A percentile compares a stretch with the other conserved stretches of the same genome.
phyloP scores from a whole-genome alignment of 2,888 invertebrate species.

The Pseudococcus viburni region DNA sequence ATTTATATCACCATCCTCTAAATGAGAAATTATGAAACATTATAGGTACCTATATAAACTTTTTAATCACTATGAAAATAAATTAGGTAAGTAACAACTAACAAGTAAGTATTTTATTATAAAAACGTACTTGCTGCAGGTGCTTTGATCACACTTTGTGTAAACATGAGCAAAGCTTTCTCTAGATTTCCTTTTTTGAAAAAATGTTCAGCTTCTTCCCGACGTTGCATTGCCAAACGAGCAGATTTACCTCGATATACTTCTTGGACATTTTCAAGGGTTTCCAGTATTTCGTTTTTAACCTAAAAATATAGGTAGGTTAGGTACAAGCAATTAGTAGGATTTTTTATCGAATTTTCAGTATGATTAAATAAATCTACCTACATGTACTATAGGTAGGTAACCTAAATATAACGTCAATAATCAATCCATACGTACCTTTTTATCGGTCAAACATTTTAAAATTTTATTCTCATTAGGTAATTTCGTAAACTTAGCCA shows the following conservation, averaged over 20 bases:
- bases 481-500: constrained; percentile 76
- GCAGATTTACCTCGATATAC: constrained; percentile 80
- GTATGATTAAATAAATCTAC: no score
- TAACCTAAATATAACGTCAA: neutral
- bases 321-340: no score
- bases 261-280: constrained; percentile 79
- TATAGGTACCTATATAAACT: no score
- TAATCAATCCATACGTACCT: constrained; percentile 71
- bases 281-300: constrained; percentile 73
- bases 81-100: no score
- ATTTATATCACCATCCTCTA: constrained; percentile 68
- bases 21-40: neutral
- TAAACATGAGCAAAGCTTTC: constrained; percentile 78
- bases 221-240: constrained; percentile 76
- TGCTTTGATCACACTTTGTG: constrained; percentile 82
- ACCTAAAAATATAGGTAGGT: constrained; percentile 69
- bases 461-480: constrained; percentile 77
- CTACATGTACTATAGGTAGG: neutral
- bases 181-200: constrained; percentile 71
- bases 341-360: no score
- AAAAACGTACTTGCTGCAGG: constrained; percentile 70
- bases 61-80: neutral
- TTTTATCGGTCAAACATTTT: constrained; percentile 74
- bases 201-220: constrained; percentile 72
- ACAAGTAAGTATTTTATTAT: neutral